Evolutionary conservation across 2,113 vertebrate genomes (phyloP), one percentile per base, ranked within the genome.

Genomic region (Forbesichthys papilliferus): DNA sequence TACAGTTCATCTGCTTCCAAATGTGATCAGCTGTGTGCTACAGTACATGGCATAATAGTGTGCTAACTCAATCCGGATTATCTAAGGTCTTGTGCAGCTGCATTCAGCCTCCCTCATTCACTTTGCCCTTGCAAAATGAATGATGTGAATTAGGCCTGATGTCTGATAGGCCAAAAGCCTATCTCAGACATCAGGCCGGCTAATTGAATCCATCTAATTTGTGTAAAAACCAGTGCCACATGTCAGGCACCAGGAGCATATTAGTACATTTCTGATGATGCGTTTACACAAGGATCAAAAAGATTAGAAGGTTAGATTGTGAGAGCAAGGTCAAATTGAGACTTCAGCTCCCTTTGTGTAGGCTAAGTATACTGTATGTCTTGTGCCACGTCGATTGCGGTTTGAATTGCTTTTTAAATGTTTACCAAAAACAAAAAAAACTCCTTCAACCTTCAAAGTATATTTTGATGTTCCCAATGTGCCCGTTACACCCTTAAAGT

Each of bases 181-280:
- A 64, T 54, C 48, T 49, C 42, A 82, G 70, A 81, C 73, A 77
- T 80, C 75, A 70, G 63, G 75, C 3, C 1, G 53, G 67, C 74
- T 90, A 87, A 89, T 83, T 83, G 52, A 89, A 85, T 89, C 73
- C 46, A 76, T 75, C 66, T 83, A 74, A 86, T 86, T 65, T 59
- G 56, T 51, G 65, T 34, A 34, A 48, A 67, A 77, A 61, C 6
- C 70, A 84, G 66, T 63, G 67, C 66, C 75, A 73, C 77, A 78
- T 84, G 77, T 84, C 72, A 69, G 72, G 64, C 72, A 71, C 73
- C 80, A 78, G 74, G 46, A 77, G 72, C 80, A 55, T 66, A 64
- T 73, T 73, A 57, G 78, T 57, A 49, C 74, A 64, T 70, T 76
- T 81, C 14, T 73, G 74, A 48, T 90, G 87, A 90, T 86, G 77